Percentiles rank a stretch among this genome's conserved stretches.
phyloP scores from a whole-genome alignment of 1,140 invertebrate genomes.

The Ceratosolen fusciceps region DNA sequence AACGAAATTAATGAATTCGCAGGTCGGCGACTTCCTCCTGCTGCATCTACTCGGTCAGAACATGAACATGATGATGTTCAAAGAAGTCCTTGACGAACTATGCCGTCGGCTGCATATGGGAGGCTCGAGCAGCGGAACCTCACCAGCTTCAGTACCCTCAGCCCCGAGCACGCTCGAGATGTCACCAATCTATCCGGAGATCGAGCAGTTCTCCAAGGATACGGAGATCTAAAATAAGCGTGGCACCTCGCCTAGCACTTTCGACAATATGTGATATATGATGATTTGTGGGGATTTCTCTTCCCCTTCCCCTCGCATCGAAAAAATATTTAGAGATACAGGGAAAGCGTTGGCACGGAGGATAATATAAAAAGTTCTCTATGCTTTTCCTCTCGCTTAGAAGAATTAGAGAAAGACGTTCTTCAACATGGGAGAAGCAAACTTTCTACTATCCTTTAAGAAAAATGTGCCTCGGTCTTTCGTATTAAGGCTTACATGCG shows the following conservation, averaged over 20 bases:
- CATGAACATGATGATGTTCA: slow-evolving; percentile 84
- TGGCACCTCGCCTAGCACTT: background rate
- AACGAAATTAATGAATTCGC: too few relatives aligned
- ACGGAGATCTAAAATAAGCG: slow-evolving; percentile 36
- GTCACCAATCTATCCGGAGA: slow-evolving; percentile 86
- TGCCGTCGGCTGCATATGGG: slow-evolving; percentile 77
- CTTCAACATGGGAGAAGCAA: background rate
- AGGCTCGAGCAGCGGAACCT: slow-evolving; percentile 80
- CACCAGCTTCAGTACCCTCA: slow-evolving; percentile 84
- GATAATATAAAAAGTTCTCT: slow-evolving; percentile 13
- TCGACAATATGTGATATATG: slow-evolving; percentile 42
- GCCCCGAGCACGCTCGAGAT: slow-evolving; percentile 88
- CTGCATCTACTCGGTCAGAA: slow-evolving; percentile 88
- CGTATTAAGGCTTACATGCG: background rate
- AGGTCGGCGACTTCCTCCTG: slow-evolving; percentile 89
- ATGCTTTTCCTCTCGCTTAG: background rate
- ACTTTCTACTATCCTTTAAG: background rate
- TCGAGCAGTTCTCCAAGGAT: slow-evolving; percentile 78
- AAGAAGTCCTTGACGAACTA: slow-evolving; percentile 80
- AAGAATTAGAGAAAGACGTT: background rate
- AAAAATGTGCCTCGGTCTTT: slow-evolving; percentile 12
- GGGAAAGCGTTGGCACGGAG: slow-evolving; percentile 25
- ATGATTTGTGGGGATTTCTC: slow-evolving; percentile 2
- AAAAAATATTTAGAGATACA: slow-evolving; percentile 28
- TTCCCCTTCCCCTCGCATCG: slow-evolving; percentile 26